Percentiles rank a stretch among this genome's conserved stretches.
These are phyloP conservation scores for Seladonia tumulorum DNA, from an alignment of 2,888 invertebrate species.

Conservation along the genomic window DNA sequence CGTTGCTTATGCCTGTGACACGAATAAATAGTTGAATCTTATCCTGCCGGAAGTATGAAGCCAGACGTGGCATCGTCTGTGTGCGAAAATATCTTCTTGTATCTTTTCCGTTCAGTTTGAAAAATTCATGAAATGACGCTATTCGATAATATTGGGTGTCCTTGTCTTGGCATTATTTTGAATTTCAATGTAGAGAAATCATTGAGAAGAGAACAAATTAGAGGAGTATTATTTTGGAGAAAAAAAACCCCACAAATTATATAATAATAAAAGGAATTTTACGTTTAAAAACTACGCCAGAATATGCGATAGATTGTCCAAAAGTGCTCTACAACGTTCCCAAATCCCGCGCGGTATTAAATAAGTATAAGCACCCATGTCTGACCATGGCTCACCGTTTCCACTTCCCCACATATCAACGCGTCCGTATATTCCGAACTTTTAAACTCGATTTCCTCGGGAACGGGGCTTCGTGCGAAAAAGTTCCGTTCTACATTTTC, in stretches of 20 bases:
- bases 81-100: background rate
- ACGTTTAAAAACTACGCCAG: background rate
- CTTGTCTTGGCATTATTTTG: background rate
- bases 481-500: background rate
- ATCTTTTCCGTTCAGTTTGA: background rate
- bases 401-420: conserved; percentile 6
- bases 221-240: background rate
- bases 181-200: background rate
- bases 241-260: background rate
- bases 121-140: no score
- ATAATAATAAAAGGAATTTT: background rate
- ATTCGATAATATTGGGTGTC: no score
- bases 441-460: conserved; percentile 6
- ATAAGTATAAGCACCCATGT: conserved; percentile 6
- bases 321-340: background rate
- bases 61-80: background rate
- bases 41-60: background rate
- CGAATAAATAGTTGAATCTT: conserved; percentile 1
- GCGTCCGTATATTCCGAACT: conserved; percentile 6
- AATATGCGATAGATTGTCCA: background rate
- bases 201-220: background rate
- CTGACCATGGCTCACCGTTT: background rate
- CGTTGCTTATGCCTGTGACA: background rate
- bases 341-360: background rate
- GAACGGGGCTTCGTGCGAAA: background rate